phyloP scores from a whole-genome alignment of 2,797 vertebrate genomes.

The Alcedo atthis region DNA sequence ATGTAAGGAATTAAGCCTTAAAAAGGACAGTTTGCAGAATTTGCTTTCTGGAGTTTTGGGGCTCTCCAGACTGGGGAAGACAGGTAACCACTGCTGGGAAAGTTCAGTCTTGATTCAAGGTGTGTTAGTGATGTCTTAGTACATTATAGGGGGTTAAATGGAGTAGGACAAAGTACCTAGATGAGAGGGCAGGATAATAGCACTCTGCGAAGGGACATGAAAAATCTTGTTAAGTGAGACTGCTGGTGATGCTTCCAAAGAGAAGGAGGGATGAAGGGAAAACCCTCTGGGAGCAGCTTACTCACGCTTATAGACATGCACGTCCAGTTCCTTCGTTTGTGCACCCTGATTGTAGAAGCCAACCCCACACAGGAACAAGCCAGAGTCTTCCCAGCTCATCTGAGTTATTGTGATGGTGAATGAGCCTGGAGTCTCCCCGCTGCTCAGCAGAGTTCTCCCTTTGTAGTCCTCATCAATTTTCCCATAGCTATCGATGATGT shows the following conservation, averaged over 20 bases:
- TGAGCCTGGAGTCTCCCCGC: accelerated
- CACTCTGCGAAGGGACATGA: not conserved
- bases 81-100: not conserved
- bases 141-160: accelerated
- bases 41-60: not conserved
- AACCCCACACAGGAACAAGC: conserved; percentile 68
- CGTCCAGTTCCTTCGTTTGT: conserved; percentile 36
- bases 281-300: not conserved
- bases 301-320: conserved; percentile 79
- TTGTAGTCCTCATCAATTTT: accelerated
- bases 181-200: not conserved
- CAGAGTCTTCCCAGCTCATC: conserved; percentile 67
- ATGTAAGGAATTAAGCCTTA: not conserved
- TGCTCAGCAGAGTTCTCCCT: conserved; percentile 59
- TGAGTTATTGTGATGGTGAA: conserved; percentile 69
- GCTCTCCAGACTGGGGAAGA: not conserved
- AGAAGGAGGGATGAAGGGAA: not conserved
- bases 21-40: not conserved
- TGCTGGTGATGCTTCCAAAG: not conserved
- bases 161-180: not conserved
- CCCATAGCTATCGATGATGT: conserved; percentile 13
- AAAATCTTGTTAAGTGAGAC: not conserved
- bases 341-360: not conserved
- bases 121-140: not conserved
- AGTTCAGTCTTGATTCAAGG: not conserved